These are phyloP conservation scores for Epizoanthus scotinus DNA, from an alignment of 92 coral and sea anemone species.

Conservation along the genomic window DNA sequence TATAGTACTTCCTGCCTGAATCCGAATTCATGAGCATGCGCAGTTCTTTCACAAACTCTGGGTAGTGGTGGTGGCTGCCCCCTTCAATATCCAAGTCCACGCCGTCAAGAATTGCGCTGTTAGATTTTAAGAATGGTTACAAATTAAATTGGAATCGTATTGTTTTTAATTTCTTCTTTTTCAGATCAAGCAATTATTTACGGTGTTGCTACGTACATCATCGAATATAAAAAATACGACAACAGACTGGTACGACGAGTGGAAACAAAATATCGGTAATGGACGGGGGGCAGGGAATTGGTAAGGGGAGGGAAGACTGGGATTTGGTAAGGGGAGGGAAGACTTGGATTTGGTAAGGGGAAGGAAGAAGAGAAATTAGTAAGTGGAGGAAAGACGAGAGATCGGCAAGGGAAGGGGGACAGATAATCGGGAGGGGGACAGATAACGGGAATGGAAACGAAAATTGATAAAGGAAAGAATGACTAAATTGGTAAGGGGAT, in stretches of 20 bases:
- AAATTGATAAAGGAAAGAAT: no score
- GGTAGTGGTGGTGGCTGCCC: slow-evolving; percentile 63
- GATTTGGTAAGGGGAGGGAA: background rate
- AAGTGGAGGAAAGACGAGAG: no score
- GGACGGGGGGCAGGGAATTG: no score
- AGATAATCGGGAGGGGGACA: no score
- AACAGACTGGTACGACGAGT: no score
- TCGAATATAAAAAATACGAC: background rate
- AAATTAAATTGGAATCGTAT: background rate
- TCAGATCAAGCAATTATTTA: no score
- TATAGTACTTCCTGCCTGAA: slow-evolving; percentile 55
- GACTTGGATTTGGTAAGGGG: background rate
- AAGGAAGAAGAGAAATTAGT: no score
- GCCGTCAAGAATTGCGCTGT: slow-evolving; percentile 81
- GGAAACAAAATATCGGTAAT: no score
- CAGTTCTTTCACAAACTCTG: slow-evolving; percentile 72
- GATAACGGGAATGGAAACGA: no score
- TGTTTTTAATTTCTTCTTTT: no score
- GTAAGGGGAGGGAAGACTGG: background rate
- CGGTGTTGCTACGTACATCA: background rate
- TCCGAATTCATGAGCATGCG: slow-evolving; percentile 83
- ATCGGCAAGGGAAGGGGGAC: no score
- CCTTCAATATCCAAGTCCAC: slow-evolving; percentile 88
- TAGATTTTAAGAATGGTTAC: background rate
- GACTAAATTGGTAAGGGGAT: no score